A percentile compares a stretch with the other conserved stretches of the same genome.
Conservation (phyloP, 2,113 vertebrate genomes). For the Anarrhichthys ocellatus region DNA sequence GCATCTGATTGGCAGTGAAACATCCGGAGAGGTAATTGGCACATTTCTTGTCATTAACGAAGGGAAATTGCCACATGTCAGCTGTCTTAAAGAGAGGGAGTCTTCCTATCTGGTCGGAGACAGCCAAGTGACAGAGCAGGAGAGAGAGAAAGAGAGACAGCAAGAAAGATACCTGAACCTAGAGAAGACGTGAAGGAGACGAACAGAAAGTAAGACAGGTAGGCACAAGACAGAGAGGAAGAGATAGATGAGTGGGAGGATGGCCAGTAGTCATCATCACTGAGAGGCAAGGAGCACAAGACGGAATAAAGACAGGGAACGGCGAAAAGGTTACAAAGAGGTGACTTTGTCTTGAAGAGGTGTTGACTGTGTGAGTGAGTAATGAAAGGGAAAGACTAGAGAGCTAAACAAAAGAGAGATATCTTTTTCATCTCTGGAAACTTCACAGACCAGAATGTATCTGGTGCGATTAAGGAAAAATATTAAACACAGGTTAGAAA, state of each 20-base stretch:
- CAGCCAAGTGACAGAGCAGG: conserved; percentile 43
- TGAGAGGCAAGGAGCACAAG: conserved; percentile 17
- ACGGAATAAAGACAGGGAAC: conserved; percentile 9
- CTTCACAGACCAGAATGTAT: conserved; percentile 1
- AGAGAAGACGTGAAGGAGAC: not conserved
- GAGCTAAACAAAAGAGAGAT: conserved; percentile 27
- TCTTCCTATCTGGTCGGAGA: conserved; percentile 59
- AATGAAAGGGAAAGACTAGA: not conserved
- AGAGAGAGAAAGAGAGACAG: conserved; percentile 30
- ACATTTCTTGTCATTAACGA: conserved; percentile 94
- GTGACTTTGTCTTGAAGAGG: conserved; percentile 24
- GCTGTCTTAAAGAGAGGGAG: conserved; percentile 81
- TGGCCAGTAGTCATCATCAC: conserved; percentile 14
- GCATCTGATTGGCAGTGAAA: conserved; percentile 90
- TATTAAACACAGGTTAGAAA: conserved; percentile 11
- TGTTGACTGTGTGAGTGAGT: not conserved
- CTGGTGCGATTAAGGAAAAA: not conserved
- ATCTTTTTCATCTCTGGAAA: conserved; percentile 31
- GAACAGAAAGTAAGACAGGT: conserved; percentile 23
- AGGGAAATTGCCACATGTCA: conserved; percentile 90
- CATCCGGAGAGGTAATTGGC: conserved; percentile 93
- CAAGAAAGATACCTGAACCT: not conserved
- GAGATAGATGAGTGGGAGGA: conserved; percentile 30
- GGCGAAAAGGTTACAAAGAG: conserved; percentile 26
- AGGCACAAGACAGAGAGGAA: not conserved